Base-by-base conservation (phyloP, 2,888 invertebrate species). In the Drosophila stalkeri region DNA sequence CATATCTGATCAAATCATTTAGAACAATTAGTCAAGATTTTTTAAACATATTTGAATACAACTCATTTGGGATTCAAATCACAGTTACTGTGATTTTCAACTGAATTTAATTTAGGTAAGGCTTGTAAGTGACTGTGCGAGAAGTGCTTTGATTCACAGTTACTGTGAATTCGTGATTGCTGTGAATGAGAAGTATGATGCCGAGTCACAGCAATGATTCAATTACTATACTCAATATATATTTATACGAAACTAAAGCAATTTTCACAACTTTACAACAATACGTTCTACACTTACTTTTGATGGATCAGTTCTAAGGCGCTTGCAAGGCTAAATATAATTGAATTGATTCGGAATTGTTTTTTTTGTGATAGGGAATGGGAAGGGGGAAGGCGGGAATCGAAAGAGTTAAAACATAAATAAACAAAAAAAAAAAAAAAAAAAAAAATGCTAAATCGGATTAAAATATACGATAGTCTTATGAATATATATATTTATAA, bases 261-360 rank as follows among this genome's bases (percentile, higher is more conserved):
- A 16, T 64, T 37, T 57, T 65, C 47, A 64, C 64, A 60, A 61
- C 31, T 55, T 72, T 41, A 57, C 33, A 27, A 57, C 33, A 27
- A 6, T 62, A 62, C 49, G 41, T 62, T 72, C 78, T 76, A 79
- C 80, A 91, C 91, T 91, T 91, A 91, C 91, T 83, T 91, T 89
- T 83, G 77, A 79, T 74, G 82, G 85, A 77, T 83, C 80, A 84
- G 80, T 82, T 79, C 82, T 87, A 89, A 81, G 83, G 77, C 90
- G 82, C 80, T 90, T 90, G 85, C 81, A 86, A 87, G 78, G 87
- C 90, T 90, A 91, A 77, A 90, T 90, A 67, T 63, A 71, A 65
- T 75, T 63, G 66, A 54, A 52, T 63, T 18, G 39, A n/a, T 20
- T 55, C 5, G 23, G 55, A 55, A 41, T 27, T 55, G 33, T 23